These are phyloP conservation scores for Hyaena hyaena DNA, from an alignment of 2,113 vertebrate genomes.

Conservation along the genomic window DNA sequence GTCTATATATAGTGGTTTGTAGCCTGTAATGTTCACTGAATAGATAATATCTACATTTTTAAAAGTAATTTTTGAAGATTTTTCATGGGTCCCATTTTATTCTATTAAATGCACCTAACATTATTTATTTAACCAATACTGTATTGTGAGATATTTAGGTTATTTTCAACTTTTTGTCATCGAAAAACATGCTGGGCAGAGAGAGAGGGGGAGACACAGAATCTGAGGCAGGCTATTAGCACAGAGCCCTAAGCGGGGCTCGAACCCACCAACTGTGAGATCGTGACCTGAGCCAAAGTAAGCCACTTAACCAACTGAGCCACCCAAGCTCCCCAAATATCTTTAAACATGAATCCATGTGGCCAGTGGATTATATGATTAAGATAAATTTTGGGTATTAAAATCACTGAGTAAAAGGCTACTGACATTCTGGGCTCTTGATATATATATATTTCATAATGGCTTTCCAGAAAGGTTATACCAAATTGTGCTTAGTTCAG, in stretches of 20 bases:
- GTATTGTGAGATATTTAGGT: background rate
- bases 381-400: background rate
- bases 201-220: too few species aligned
- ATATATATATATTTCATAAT: background rate
- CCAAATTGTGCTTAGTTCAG: background rate
- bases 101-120: background rate
- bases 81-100: background rate
- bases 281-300: too few species aligned
- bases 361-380: background rate
- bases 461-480: slow-evolving; percentile 30
- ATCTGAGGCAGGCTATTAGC: too few species aligned
- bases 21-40: background rate
- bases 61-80: background rate
- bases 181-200: background rate
- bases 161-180: slow-evolving; percentile 47
- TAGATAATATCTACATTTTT: background rate
- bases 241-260: too few species aligned
- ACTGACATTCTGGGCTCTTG: background rate
- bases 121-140: slow-evolving; percentile 18
- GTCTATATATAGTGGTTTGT: background rate
- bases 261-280: too few species aligned
- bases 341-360: background rate
- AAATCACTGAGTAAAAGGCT: slow-evolving; percentile 28
- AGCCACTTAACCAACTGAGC: too few species aligned
- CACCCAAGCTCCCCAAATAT: too few species aligned